These are phyloP conservation scores for Ricordea florida DNA, from an alignment of 92 coral and sea anemone genomes.

Conservation along the genomic window DNA sequence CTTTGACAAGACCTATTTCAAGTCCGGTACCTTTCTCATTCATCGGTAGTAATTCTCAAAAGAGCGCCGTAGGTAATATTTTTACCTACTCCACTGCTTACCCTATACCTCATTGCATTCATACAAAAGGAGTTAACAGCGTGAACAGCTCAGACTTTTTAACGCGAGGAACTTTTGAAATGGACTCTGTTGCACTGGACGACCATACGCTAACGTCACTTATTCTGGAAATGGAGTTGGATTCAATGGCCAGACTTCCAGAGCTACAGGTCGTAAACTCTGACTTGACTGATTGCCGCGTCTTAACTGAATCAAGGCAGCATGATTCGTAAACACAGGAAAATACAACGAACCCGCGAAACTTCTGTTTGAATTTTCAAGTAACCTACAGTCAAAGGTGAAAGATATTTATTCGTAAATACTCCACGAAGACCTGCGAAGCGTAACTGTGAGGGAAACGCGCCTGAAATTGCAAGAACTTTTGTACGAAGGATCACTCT, in stretches of 20 bases:
- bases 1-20: constrained; percentile 35
- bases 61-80: constrained; percentile 20
- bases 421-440: too few species aligned
- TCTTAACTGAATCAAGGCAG: not conserved
- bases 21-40: constrained; percentile 28
- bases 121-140: not conserved
- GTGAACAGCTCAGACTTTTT: not conserved
- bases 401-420: too few species aligned
- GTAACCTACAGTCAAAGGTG: too few species aligned
- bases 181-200: constrained; percentile 57
- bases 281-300: constrained; percentile 23
- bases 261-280: constrained; percentile 55
- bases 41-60: constrained; percentile 4
- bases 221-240: constrained; percentile 67
- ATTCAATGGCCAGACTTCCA: constrained; percentile 61
- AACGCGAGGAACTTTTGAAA: not conserved
- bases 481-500: too few species aligned
- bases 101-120: constrained; percentile 37
- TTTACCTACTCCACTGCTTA: constrained; percentile 31
- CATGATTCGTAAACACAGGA: not conserved
- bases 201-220: constrained; percentile 68
- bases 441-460: too few species aligned
- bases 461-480: too few species aligned
- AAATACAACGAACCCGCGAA: too few species aligned
- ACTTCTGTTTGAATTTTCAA: too few species aligned